Evolutionary conservation across 2,888 invertebrate species (phyloP), one percentile per base, ranked within the genome.

Genomic region (Brachynemurus nebulosus): DNA sequence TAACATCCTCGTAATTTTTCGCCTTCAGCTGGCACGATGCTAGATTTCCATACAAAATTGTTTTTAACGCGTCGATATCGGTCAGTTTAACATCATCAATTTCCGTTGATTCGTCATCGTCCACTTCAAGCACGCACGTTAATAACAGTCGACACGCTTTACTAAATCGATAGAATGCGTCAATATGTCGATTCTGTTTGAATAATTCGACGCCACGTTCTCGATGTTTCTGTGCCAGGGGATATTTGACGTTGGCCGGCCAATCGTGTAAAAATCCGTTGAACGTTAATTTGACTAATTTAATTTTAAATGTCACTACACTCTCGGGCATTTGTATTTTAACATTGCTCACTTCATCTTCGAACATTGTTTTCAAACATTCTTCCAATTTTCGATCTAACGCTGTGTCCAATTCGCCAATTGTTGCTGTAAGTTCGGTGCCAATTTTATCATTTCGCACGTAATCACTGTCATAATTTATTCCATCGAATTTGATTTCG

Each of bases 1-100:
- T 59, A 0, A 78, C 79, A 47, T 78, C 74, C 4, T 75, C 70
- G 60, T 75, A 82, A 50, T 80, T 78, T 8, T 76, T 62, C 48
- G 70, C 70, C 49, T 77, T 77, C 16, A 86, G 68, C 53, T 88
- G 81, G 58, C 89, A 88, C 37, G 82, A 80, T 0, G 89, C 84
- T 58, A 91, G 66, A 62, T 92, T 92, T 52, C 84, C 82, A 58
- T 82, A 85, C 7, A 89, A 66, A 52, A 74, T 76, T 8, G 76
- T 64, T 59, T 82, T 76, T 7, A 84, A 60, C 42, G 66, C 63
- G 27, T 71, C 59, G 50, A 84, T 66, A 45, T 74, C 70, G 7
- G 65, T 59, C 1, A 68, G 54, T 21, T 59, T 55, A 20, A 74
- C 64, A 2, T 68, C 67, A 34, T 70, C 69, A 6, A 76, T 62